A percentile compares a stretch with the other conserved stretches of the same genome.
Evolutionary conservation across 2,113 vertebrate genomes (phyloP).

Genomic region (Donacobius atricapilla): DNA sequence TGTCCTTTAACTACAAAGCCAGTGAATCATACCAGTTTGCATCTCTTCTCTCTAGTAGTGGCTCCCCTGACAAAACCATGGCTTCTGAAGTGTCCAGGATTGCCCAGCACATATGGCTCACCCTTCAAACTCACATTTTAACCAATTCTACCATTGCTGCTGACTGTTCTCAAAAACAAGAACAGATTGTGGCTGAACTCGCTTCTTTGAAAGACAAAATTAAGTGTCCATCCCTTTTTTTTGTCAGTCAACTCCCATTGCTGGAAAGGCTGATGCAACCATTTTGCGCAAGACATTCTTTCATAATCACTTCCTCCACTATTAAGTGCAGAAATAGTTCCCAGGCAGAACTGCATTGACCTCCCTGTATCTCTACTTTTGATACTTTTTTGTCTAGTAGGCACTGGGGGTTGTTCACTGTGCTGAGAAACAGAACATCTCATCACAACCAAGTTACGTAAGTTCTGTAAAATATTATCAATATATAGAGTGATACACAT

Average conservation of each 20-base stretch:
- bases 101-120: accelerated
- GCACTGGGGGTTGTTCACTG: neutral
- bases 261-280: neutral
- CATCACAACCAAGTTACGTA: neutral
- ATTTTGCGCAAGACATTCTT: neutral
- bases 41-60: neutral
- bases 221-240: neutral
- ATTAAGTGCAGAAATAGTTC: neutral
- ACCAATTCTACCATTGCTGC: neutral
- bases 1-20: neutral
- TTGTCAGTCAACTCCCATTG: neutral
- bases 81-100: neutral
- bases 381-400: neutral
- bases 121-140: neutral
- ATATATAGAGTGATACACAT: neutral
- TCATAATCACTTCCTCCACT: slow-evolving; percentile 25
- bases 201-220: neutral
- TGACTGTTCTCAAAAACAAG: neutral
- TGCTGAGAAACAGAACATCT: neutral
- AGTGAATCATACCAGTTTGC: neutral
- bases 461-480: neutral
- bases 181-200: neutral
- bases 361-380: neutral
- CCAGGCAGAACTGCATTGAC: neutral
- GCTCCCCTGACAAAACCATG: neutral